Evolutionary conservation across 2,797 vertebrate genomes (phyloP).

Genomic region (Dipus sagitta): DNA sequence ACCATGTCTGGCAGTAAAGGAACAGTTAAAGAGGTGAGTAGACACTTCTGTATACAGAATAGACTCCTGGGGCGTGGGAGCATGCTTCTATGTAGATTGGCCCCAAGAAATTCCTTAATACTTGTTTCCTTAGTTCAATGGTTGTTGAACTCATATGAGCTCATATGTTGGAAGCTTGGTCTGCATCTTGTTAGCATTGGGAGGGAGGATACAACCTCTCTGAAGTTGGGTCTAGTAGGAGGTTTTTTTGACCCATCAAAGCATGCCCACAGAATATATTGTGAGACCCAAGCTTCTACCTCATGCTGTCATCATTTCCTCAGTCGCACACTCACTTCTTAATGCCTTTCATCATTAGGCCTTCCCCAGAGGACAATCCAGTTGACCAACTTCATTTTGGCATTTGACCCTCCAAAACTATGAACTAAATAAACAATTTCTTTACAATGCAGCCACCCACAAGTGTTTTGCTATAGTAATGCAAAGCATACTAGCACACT

Average conservation of each 20-base stretch:
- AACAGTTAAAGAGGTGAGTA: background rate
- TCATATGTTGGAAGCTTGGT: background rate
- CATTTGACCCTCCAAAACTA: background rate
- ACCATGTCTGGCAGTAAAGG: background rate
- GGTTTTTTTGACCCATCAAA: too few relatives aligned
- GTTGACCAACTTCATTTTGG: too few relatives aligned
- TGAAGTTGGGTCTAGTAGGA: background rate
- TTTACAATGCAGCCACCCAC: background rate
- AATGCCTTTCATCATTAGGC: background rate
- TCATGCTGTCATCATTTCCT: background rate
- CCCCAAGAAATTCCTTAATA: background rate
- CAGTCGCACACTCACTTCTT: background rate
- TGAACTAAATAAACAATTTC: background rate
- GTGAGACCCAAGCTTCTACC: background rate
- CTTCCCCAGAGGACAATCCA: background rate
- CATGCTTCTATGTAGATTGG: background rate
- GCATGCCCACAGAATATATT: background rate
- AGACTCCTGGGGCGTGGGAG: too few relatives aligned
- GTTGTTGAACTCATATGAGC: background rate
- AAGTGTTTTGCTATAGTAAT: background rate
- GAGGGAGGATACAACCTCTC: background rate
- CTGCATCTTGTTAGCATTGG: background rate
- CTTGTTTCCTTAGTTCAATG: background rate
- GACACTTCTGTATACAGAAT: background rate
- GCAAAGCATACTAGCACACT: background rate